These are phyloP conservation scores for Bombyx mori DNA, from an alignment of 1,140 invertebrate species.

Conservation along the genomic window DNA sequence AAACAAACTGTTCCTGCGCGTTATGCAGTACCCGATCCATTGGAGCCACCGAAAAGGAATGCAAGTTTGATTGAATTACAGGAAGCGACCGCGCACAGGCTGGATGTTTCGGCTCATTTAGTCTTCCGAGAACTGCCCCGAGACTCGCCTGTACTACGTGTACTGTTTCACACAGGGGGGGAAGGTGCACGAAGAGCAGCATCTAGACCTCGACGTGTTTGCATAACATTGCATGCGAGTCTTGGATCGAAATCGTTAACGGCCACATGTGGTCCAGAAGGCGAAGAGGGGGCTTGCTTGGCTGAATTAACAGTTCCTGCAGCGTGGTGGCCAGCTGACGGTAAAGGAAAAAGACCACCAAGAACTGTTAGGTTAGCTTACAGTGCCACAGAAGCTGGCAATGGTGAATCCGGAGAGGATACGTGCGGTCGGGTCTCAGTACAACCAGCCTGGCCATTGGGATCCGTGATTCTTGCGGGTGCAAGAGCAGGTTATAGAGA, in stretches of 20 bases:
- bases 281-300: slow-evolving; percentile 90
- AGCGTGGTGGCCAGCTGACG: slow-evolving; percentile 87
- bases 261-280: slow-evolving; percentile 89
- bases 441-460: slow-evolving; percentile 81
- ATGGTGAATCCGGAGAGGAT: slow-evolving; percentile 77
- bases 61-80: slow-evolving; percentile 73
- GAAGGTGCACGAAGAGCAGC: slow-evolving; percentile 74
- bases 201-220: slow-evolving; percentile 74
- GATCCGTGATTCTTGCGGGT: slow-evolving; percentile 79
- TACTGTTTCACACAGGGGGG: slow-evolving; percentile 90
- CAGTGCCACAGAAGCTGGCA: slow-evolving; percentile 84
- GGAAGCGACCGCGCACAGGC: slow-evolving; percentile 79
- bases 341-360: slow-evolving; percentile 73
- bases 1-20: slow-evolving; percentile 93
- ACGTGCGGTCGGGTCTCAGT: slow-evolving; percentile 77
- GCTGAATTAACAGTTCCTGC: slow-evolving; percentile 85
- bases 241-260: slow-evolving; percentile 76
- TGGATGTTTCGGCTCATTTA: slow-evolving; percentile 93
- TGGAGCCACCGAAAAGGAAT: slow-evolving; percentile 69
- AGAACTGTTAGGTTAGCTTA: slow-evolving; percentile 84
- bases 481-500: slow-evolving; percentile 87
- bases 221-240: slow-evolving; percentile 82
- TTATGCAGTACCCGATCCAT: slow-evolving; percentile 86
- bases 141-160: slow-evolving; percentile 88
- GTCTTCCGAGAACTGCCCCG: slow-evolving; percentile 86